Evolutionary conservation across 2,888 invertebrate species (phyloP), one percentile per base, ranked within the genome.

Genomic region (Leptogaster cylindrica): DNA sequence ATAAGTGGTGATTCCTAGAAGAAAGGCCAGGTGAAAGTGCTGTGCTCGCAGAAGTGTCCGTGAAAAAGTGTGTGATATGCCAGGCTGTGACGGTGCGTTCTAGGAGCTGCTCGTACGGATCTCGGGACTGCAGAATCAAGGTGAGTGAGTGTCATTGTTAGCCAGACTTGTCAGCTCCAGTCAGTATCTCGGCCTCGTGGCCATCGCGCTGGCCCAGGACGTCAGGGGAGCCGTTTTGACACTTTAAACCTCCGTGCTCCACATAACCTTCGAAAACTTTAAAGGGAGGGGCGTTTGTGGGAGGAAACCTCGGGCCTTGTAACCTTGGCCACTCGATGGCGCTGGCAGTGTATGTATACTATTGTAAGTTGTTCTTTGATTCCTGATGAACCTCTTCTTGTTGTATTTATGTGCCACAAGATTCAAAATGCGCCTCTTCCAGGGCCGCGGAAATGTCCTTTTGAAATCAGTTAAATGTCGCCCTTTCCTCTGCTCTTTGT

Each of bases 321-420:
- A 52, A 52, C 52, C 52, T 52, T 52, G 52, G 52, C 31, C 33
- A 31, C 33, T 52, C 33, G 33, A 25, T 51, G 33, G 52, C 20
- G 52, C 16, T 31, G n/a, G 52, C 18, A 28, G 16, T 31, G 31
- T 52, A 33, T 52, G 28, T 14, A 52, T n/a, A n/a, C n/a, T n/a
- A n/a, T n/a, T n/a, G n/a, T n/a, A 20, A 31, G 52, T 52, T 33
- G 52, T 52, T 27, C 31, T 52, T 52, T 52, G 52, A 33, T 52
- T 52, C 33, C 52, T 52, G 52, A 20, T 52, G 52, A 33, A 16
- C 52, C 28, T 52, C 31, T 52, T 20, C 52, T 52, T 52, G 33
- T 16, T 23, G 31, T 52, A 20, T 52, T 31, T 52, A 6, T 10
- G 25, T 14, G 7, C 28, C 2, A 12, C 3, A 48, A 48, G 14